A percentile compares a stretch with the other conserved stretches of the same genome.
These are phyloP conservation scores for Spheniscus humboldti DNA, from an alignment of 2,797 vertebrate species.

Conservation along the genomic window DNA sequence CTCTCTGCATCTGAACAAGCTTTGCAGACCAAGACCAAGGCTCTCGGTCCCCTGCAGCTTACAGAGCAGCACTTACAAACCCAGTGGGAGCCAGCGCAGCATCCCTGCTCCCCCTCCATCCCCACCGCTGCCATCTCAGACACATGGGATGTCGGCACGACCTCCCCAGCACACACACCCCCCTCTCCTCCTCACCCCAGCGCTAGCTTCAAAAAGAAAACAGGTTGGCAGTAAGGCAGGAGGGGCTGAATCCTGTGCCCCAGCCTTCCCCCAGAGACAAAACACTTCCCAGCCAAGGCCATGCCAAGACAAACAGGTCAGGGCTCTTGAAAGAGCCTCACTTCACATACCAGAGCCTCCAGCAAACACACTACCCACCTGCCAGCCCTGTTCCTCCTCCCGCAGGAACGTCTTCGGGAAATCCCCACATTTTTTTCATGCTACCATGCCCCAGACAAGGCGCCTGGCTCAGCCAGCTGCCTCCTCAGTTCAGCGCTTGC, in stretches of 20 bases:
- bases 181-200: not conserved
- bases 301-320: slow-evolving; percentile 16
- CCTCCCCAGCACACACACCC: not conserved
- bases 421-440: not conserved
- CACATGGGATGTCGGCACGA: not conserved
- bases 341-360: slow-evolving; percentile 5
- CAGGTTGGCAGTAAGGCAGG: not conserved
- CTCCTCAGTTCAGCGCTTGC: not conserved
- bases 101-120: not conserved
- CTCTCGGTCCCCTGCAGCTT: not conserved
- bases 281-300: not conserved
- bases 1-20: not conserved
- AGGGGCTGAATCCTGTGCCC: not conserved
- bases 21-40: not conserved
- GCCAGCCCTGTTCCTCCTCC: not conserved
- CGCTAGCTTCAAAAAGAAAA: not conserved
- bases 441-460: slow-evolving; percentile 4
- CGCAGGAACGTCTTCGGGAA: not conserved
- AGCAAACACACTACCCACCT: slow-evolving; percentile 1
- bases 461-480: not conserved
- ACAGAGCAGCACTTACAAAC: not conserved
- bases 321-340: not conserved
- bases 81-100: not conserved
- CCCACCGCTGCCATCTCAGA: not conserved
- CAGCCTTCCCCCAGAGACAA: not conserved